A percentile compares a stretch with the other conserved stretches of the same genome.
Evolutionary conservation across 1,140 invertebrate species (phyloP).

Genomic region (Gryon sp.): DNA sequence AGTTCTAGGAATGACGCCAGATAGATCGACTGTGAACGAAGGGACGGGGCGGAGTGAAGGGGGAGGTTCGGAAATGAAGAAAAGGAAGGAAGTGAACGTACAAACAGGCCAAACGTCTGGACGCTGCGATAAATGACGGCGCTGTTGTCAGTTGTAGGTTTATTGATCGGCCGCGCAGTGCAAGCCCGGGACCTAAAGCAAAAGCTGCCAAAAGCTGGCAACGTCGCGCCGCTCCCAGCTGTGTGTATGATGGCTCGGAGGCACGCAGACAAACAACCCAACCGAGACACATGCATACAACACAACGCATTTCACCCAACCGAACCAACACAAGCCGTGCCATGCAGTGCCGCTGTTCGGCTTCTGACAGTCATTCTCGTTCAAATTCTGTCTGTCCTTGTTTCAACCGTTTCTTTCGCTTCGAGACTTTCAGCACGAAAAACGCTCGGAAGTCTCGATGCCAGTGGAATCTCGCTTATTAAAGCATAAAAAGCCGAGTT

Average conservation of each 20-base stretch:
- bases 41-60: too few relatives aligned
- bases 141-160: slow-evolving; percentile 68
- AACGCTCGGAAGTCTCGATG: too few relatives aligned
- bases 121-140: slow-evolving; percentile 66
- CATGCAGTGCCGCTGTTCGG: slow-evolving; percentile 41
- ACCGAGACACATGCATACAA: too few relatives aligned
- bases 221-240: slow-evolving; percentile 65
- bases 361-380: slow-evolving; percentile 4
- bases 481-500: too few relatives aligned
- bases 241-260: slow-evolving; percentile 31
- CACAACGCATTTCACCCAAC: too few relatives aligned
- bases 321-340: slow-evolving; percentile 17
- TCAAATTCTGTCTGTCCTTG: background rate
- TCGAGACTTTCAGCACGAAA: slow-evolving; percentile 1
- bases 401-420: background rate
- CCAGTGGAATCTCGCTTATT: too few relatives aligned
- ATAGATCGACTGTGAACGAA: too few relatives aligned
- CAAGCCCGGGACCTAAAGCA: slow-evolving; percentile 33
- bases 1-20: too few relatives aligned
- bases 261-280: background rate
- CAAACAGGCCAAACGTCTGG: slow-evolving; percentile 29
- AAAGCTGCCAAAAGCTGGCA: slow-evolving; percentile 49
- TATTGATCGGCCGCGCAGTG: slow-evolving; percentile 53
- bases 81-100: slow-evolving; percentile 42
- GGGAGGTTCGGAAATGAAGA: too few relatives aligned